Percentiles rank a stretch among this genome's conserved stretches.
phyloP scores from a whole-genome alignment of 2,888 invertebrate species.

The Fragum sueziense region DNA sequence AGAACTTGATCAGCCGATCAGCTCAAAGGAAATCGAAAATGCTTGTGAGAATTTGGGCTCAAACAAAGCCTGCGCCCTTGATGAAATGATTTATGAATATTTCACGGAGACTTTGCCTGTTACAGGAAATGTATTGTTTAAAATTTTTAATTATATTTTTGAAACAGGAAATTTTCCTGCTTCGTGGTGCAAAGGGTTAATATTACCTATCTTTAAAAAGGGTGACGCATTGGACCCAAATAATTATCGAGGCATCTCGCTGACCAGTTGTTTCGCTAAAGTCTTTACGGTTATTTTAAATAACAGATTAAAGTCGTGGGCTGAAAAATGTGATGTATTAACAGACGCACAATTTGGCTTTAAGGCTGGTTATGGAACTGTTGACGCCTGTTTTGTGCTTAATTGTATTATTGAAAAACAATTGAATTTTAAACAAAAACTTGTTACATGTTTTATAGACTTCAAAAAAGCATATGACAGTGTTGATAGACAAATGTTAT shows the following conservation, averaged over 20 bases:
- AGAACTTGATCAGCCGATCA: slow-evolving; percentile 9
- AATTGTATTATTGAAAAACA: not conserved
- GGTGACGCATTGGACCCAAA: not conserved
- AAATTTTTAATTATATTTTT: slow-evolving; percentile 4
- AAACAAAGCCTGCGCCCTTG: not conserved
- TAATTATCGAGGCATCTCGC: slow-evolving; percentile 1
- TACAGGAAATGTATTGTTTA: not conserved
- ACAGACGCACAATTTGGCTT: slow-evolving; percentile 21
- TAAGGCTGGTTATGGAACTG: not conserved
- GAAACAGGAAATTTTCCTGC: slow-evolving; percentile 14
- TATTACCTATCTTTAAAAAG: slow-evolving; percentile 7
- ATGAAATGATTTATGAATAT: not conserved
- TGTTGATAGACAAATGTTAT: not conserved
- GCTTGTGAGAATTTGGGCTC: not conserved
- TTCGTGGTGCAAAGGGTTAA: slow-evolving; percentile 14
- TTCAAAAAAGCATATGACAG: slow-evolving; percentile 5
- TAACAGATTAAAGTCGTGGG: not conserved
- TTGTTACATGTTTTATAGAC: not conserved
- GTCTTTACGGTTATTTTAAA: not conserved
- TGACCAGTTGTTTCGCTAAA: slow-evolving; percentile 17
- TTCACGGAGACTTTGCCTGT: not conserved
- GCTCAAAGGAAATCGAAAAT: not conserved
- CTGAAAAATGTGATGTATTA: not conserved
- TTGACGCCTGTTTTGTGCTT: not conserved
- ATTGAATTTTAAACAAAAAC: not conserved